These are phyloP conservation scores for Hylaea fasciaria DNA, from an alignment of 2,888 invertebrate species.

Conservation along the genomic window DNA sequence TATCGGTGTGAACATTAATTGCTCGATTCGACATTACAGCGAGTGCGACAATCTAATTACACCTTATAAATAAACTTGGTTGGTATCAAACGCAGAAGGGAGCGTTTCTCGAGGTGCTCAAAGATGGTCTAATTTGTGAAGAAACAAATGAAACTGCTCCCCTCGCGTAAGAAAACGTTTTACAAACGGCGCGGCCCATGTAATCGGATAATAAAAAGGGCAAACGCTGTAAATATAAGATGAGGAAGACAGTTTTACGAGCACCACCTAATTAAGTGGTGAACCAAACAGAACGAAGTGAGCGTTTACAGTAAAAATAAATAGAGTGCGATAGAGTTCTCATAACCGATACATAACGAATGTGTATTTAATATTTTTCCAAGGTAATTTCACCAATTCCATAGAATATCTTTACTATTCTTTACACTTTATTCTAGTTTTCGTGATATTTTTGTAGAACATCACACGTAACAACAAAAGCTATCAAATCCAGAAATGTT, in stretches of 20 bases:
- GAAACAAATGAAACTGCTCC: constrained; percentile 85
- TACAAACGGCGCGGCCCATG: constrained; percentile 82
- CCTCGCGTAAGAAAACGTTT: constrained; percentile 78
- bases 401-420: too few species aligned
- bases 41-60: constrained; percentile 74
- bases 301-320: constrained; percentile 74
- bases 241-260: constrained; percentile 86
- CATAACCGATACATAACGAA: constrained; percentile 20
- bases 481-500: constrained; percentile 54
- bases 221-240: constrained; percentile 85
- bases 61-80: constrained; percentile 55
- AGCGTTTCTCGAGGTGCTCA: constrained; percentile 54
- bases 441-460: constrained; percentile 26
- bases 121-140: constrained; percentile 79
- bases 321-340: constrained; percentile 45
- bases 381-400: not conserved
- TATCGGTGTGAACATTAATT: constrained; percentile 79
- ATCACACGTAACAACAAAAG: constrained; percentile 50
- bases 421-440: not conserved
- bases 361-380: not conserved
- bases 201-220: constrained; percentile 86
- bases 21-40: constrained; percentile 66
- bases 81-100: constrained; percentile 45
- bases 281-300: constrained; percentile 79
- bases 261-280: constrained; percentile 84